Conservation (phyloP, 92 coral and sea anemone genomes). For the Muricea muricata region DNA sequence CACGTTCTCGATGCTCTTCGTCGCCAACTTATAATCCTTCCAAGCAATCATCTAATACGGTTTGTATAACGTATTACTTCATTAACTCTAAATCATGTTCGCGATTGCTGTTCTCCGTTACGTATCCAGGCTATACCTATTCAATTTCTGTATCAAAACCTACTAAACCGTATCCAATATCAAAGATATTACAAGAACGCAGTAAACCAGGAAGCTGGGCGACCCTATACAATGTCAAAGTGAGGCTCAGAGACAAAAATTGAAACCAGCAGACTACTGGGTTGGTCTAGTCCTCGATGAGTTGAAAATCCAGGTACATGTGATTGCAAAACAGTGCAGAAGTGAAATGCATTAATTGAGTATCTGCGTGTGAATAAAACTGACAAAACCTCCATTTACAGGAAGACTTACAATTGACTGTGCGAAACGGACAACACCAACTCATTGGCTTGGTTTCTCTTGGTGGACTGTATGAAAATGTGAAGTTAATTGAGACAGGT, state of each 20-base stretch:
- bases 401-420: conserved; percentile 17
- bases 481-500: conserved; percentile 23
- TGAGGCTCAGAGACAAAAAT: background rate
- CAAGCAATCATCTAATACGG: background rate
- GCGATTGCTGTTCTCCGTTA: no score
- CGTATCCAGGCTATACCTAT: no score
- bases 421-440: background rate
- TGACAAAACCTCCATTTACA: background rate
- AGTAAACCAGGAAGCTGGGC: background rate
- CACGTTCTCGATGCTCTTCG: background rate
- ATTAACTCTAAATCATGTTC: no score
- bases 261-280: background rate
- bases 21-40: background rate
- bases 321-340: no score
- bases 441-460: conserved; percentile 9
- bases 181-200: background rate
- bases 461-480: conserved; percentile 5
- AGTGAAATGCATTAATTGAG: background rate
- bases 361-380: background rate
- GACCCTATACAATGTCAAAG: background rate
- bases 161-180: no score
- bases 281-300: background rate
- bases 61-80: background rate
- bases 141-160: no score
- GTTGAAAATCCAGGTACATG: background rate